Evolutionary conservation across 2,113 vertebrate genomes (phyloP).

Genomic region (Xiphorhynchus elegans): DNA sequence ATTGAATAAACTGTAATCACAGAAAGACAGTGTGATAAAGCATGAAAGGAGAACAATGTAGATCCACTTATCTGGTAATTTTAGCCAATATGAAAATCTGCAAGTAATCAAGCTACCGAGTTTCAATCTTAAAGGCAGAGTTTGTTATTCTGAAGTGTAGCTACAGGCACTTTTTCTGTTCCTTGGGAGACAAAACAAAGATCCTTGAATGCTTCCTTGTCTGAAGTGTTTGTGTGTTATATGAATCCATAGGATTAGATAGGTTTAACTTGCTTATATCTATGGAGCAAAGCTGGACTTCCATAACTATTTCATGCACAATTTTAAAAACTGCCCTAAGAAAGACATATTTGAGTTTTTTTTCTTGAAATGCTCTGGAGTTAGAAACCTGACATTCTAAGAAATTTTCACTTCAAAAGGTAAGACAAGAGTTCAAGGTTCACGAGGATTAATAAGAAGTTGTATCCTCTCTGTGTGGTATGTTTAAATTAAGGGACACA

Average conservation of each 20-base stretch:
- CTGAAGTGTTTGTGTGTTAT: background rate
- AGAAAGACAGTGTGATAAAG: background rate
- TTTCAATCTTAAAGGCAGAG: background rate
- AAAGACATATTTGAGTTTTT: background rate
- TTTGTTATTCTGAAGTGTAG: background rate
- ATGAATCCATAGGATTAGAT: background rate
- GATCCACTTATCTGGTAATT: background rate
- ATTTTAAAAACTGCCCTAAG: background rate
- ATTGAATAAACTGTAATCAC: background rate
- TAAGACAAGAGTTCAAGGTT: background rate
- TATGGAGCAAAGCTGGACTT: background rate
- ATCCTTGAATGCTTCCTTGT: background rate
- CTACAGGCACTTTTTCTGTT: background rate
- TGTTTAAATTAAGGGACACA: background rate
- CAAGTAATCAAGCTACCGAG: background rate
- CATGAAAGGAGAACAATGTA: background rate
- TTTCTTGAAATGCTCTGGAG: background rate
- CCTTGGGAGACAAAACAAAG: background rate
- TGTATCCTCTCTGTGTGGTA: background rate
- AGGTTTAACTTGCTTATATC: background rate
- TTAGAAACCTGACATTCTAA: background rate
- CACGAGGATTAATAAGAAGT: background rate
- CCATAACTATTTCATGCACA: background rate
- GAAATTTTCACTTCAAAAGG: background rate
- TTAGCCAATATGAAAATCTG: background rate